Base-by-base conservation (phyloP, 2,888 invertebrate species). In the Saturnia pavonia region DNA sequence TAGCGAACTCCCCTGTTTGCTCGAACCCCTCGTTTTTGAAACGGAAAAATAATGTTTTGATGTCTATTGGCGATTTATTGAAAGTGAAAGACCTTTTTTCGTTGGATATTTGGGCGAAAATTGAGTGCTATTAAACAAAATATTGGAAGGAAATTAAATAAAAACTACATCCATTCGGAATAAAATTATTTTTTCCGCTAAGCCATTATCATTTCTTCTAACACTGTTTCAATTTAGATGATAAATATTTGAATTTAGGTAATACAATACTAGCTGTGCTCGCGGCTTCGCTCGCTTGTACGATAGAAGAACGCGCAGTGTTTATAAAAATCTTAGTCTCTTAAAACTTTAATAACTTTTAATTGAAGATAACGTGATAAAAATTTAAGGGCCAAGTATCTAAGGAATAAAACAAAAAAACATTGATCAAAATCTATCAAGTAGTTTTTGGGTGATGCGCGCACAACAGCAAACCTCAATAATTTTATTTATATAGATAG, bases 41-140 rank as follows among this genome's bases (percentile, higher is more conserved):
- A 78, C 78, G 82, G 78, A 82, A 83, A 85, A 86, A 88, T 84
- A 85, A 86, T 81, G 83, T 83, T 85, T 81, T 84, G 86, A 86
- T 86, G 82, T 81, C 82, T 84, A 88, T 88, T 85, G 79, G 80
- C 77, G 77, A 85, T 88, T 87, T 87, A 89, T 86, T 85, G 82
- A 82, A 81, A 82, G 78, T 85, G 89, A 89, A 89, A 84, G 83
- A 81, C 81, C 78, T 77, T 80, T 84, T 82, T 73, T 70, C 54
- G 74, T 71, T 73, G 74, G 73, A 74, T 77, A 75, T 78, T 79
- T 74, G 69, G 57, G 72, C 73, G 77, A 80, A 84, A 85, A 85
- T 81, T 83, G 78, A 77, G 74, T 79, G 76, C 75, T 79, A 77
- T 78, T 79, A 77, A 81, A 79, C 63, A 72, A 65, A 71, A 72